These are phyloP conservation scores for Saccostrea cuccullata DNA, from an alignment of 1,140 invertebrate genomes.

Conservation along the genomic window DNA sequence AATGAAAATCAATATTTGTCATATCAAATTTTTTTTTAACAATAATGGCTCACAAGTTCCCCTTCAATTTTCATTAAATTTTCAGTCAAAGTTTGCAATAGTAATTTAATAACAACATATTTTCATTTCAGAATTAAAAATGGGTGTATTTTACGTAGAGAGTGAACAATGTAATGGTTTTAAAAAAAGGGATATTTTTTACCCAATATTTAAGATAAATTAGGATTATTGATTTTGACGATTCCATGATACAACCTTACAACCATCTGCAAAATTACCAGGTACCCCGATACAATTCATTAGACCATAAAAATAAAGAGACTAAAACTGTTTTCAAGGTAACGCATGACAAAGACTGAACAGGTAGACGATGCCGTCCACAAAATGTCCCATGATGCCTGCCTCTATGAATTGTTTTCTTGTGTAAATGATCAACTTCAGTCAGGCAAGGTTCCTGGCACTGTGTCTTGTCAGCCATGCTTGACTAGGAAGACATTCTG, in stretches of 20 bases:
- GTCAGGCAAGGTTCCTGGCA: background rate
- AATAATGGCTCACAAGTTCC: conserved; percentile 21
- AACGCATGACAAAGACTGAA: background rate
- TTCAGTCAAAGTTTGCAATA: background rate
- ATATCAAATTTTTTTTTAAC: background rate
- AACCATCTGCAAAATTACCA: background rate
- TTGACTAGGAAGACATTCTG: conserved; percentile 14
- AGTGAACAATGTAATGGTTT: too few species aligned
- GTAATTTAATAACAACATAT: background rate
- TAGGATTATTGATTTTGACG: background rate
- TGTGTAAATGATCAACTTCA: background rate
- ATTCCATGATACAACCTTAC: background rate
- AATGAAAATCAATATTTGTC: background rate
- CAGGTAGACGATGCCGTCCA: background rate
- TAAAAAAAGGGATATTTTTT: background rate
- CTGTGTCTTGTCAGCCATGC: background rate
- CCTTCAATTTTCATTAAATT: background rate
- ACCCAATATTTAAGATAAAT: background rate
- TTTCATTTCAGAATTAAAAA: too few species aligned
- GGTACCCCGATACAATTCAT: background rate
- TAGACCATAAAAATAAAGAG: background rate
- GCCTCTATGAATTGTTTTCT: background rate
- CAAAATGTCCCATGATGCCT: background rate
- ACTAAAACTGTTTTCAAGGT: background rate
- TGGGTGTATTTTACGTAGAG: too few species aligned